phyloP scores from a whole-genome alignment of 1,140 invertebrate genomes.

The Lepidostoma basale region DNA sequence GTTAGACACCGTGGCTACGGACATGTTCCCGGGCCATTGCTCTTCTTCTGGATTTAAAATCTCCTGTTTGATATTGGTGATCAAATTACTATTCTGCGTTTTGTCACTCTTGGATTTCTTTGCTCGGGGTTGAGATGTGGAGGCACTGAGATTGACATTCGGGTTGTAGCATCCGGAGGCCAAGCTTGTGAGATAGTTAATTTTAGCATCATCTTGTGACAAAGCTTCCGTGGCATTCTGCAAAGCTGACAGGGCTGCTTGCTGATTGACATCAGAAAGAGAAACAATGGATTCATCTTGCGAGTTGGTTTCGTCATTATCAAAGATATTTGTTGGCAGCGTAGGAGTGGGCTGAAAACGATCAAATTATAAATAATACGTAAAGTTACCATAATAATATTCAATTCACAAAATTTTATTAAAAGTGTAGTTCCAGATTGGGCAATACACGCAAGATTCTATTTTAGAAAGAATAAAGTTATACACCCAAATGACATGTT shows the following conservation, averaged over 20 bases:
- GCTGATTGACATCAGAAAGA: slow-evolving; percentile 28
- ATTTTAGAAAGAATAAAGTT: no score
- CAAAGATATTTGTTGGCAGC: slow-evolving; percentile 39
- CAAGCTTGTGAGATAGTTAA: slow-evolving; percentile 30
- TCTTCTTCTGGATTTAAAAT: slow-evolving; percentile 49
- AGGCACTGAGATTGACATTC: slow-evolving; percentile 55
- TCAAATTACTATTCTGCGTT: slow-evolving; percentile 43
- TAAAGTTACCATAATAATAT: no score
- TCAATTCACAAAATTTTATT: no score
- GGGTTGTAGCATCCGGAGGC: slow-evolving; percentile 37
- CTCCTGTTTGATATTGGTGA: slow-evolving; percentile 59
- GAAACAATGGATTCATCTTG: slow-evolving; percentile 33
- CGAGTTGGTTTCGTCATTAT: slow-evolving; percentile 40
- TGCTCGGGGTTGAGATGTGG: slow-evolving; percentile 35
- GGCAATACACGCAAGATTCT: no score
- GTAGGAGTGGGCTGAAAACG: slow-evolving; percentile 32
- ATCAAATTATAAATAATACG: no score
- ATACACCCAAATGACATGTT: no score
- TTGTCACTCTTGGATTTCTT: slow-evolving; percentile 48
- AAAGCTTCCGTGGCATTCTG: slow-evolving; percentile 43
- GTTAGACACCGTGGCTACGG: slow-evolving; percentile 55
- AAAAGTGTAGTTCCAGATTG: no score
- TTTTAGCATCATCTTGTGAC: not conserved
- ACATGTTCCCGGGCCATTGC: slow-evolving; percentile 59
- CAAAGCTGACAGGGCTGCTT: slow-evolving; percentile 44